Base-by-base conservation (phyloP, 2,797 vertebrate species). In the Sternotherus odoratus region DNA sequence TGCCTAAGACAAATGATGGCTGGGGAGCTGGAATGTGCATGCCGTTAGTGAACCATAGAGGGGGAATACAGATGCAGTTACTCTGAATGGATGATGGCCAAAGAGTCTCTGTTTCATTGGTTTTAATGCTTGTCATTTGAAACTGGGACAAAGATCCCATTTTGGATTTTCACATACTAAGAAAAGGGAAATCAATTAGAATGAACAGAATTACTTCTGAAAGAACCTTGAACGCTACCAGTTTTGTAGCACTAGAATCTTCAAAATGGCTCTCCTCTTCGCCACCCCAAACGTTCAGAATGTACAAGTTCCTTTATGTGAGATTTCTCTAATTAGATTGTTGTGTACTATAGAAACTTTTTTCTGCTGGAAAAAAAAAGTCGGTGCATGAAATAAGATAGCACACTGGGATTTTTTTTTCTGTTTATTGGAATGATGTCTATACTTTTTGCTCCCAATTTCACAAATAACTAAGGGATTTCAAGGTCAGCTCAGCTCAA, bases 401-500 rank as follows among this genome's bases (percentile, higher is more conserved):
- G 4, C 8, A 30, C 46, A 30, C 48, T 48, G 28, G 43, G 43
- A 10, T 33, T 9, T 0, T 49, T 49, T 43, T 60, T 4, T 1
- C 48, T 17, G n/a, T 23, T 16, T 63, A 69, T 39, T 69, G 21
- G 21, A 69, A 69, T 60, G 57, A 13, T 21, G 66, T 43, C n/a
- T 72, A 66, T 11, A 30, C 28, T 15, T 75, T 46, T 30, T 75
- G 13, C 26, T 16, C 6, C 43, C 72, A 17, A 30, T 75, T 48
- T 48, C 43, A 48, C 39, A 69, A 69, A 69, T 39, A 66, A 66
- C 60, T 84, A 88, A 82, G 54, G 88, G 90, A 21, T 63, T 82
- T 79, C 8, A 33, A 54, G 84, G 33, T 5, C 60, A 0, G 77
- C 85, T 6, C 51, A 5, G 49, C 79, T 36, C 33, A 5, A 39